Conservation (phyloP, 2,797 vertebrate genomes). For the Tarsius wallacei region DNA sequence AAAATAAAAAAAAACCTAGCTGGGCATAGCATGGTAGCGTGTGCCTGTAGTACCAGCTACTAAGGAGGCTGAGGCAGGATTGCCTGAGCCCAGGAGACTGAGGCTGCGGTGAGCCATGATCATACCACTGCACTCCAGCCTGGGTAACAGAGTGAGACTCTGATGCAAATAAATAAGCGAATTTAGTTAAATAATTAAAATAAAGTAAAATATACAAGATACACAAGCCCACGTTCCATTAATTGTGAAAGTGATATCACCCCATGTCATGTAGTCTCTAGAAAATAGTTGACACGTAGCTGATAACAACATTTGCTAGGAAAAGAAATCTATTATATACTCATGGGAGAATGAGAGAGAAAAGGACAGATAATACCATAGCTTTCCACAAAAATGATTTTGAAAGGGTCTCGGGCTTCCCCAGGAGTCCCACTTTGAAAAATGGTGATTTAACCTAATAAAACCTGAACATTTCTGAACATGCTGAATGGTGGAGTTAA, state of each 20-base stretch:
- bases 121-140: too few relatives aligned
- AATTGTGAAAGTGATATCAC: not conserved
- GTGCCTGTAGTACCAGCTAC: too few relatives aligned
- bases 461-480: not conserved
- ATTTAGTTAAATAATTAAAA: too few relatives aligned
- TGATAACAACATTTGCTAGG: not conserved
- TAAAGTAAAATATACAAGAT: not conserved
- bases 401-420: not conserved
- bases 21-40: too few relatives aligned
- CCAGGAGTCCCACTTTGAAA: not conserved
- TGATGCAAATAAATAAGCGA: too few relatives aligned
- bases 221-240: not conserved
- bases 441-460: too few relatives aligned
- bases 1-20: too few relatives aligned
- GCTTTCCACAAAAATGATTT: not conserved
- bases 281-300: not conserved
- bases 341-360: not conserved
- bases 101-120: too few relatives aligned
- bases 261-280: rapidly evolving
- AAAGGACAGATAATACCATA: not conserved
- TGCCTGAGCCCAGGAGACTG: too few relatives aligned
- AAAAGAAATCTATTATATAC: not conserved
- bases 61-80: too few relatives aligned
- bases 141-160: too few relatives aligned
- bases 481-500: not conserved